These are phyloP conservation scores for Cynopterus sphinx DNA, from an alignment of 2,797 vertebrate genomes.

Conservation along the genomic window DNA sequence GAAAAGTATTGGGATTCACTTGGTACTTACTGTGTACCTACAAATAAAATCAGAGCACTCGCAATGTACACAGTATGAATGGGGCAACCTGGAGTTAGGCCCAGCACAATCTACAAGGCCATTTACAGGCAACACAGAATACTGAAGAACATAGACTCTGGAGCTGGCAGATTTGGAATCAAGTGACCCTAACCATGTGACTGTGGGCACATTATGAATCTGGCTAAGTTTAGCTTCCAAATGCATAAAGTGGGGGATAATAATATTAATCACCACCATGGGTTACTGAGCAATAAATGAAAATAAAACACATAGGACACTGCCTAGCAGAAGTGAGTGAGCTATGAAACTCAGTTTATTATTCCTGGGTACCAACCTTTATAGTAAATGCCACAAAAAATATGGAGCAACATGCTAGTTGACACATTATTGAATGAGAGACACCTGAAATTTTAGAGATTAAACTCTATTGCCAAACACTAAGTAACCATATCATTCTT, in stretches of 20 bases:
- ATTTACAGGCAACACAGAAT: background rate
- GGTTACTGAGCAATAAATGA: background rate
- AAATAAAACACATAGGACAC: background rate
- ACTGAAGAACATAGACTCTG: background rate
- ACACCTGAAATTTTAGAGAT: background rate
- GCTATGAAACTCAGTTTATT: background rate
- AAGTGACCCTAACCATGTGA: background rate
- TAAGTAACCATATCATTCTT: background rate
- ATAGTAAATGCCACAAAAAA: background rate
- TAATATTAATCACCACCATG: background rate
- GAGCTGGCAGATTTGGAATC: background rate
- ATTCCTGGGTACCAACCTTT: background rate
- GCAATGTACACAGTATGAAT: accelerated
- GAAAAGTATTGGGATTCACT: background rate
- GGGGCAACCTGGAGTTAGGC: background rate
- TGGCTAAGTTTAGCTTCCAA: background rate
- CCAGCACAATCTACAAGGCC: background rate
- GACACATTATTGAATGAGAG: background rate
- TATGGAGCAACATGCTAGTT: background rate
- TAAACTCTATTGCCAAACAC: background rate
- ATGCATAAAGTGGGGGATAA: background rate
- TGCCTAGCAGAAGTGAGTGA: background rate
- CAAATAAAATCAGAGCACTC: background rate
- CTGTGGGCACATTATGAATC: background rate
- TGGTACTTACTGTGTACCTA: background rate